These are phyloP conservation scores for Volucella bombylans DNA, from an alignment of 2,888 invertebrate species.

Conservation along the genomic window DNA sequence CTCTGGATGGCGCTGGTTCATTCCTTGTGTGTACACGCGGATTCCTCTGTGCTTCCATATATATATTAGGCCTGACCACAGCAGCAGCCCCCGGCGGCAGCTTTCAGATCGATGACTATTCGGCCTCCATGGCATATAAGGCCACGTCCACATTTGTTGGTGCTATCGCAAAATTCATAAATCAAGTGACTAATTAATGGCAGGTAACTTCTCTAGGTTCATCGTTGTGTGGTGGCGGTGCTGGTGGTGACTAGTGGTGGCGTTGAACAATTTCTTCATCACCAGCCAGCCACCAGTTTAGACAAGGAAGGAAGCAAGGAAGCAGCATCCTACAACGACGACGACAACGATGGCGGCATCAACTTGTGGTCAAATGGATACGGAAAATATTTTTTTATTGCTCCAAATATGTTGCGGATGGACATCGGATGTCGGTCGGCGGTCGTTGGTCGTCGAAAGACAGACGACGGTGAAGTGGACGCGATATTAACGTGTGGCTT, in stretches of 20 bases:
- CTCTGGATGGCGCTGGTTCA: conserved; percentile 69
- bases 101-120: conserved; percentile 71
- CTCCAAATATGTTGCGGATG: conserved; percentile 67
- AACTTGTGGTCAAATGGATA: conserved; percentile 61
- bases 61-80: conserved; percentile 60
- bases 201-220: conserved; percentile 73
- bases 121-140: conserved; percentile 71
- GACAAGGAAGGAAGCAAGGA: conserved; percentile 41
- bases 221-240: conserved; percentile 54
- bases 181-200: conserved; percentile 77
- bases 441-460: conserved; percentile 19
- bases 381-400: conserved; percentile 70
- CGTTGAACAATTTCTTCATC: conserved; percentile 73
- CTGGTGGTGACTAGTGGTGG: conserved; percentile 30
- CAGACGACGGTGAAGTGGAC: conserved; percentile 52
- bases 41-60: conserved; percentile 65
- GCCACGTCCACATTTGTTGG: conserved; percentile 73
- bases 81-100: conserved; percentile 61
- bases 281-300: conserved; percentile 39
- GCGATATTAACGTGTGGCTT: conserved; percentile 70
- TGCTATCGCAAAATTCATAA: conserved; percentile 76
- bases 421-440: conserved; percentile 20
- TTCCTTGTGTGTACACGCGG: conserved; percentile 50
- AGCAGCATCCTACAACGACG: conserved; percentile 10
- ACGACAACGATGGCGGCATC: conserved; percentile 21